Percentiles rank a stretch among this genome's conserved stretches.
phyloP scores from a whole-genome alignment of 2,113 vertebrate species.

The Seriola dumerili region DNA sequence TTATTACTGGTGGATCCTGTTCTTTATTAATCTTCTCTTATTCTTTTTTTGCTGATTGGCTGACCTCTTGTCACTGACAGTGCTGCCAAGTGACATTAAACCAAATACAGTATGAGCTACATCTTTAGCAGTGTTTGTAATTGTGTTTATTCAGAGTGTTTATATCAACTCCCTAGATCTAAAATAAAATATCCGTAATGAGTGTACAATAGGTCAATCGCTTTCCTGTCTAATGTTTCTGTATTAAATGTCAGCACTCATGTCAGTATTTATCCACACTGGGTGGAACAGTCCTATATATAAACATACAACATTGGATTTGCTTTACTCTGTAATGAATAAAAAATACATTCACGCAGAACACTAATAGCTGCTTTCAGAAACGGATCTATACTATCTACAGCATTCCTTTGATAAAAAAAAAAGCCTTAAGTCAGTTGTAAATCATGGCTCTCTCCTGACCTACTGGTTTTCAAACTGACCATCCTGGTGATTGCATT shows the following conservation, averaged over 20 bases:
- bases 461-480: neutral
- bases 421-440: neutral
- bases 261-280: neutral
- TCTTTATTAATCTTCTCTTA: too few relatives aligned
- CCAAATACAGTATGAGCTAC: neutral
- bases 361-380: neutral
- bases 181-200: neutral
- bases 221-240: slow-evolving; percentile 21
- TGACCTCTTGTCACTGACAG: neutral
- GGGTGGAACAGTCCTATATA: neutral
- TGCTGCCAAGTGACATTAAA: neutral
- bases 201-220: neutral
- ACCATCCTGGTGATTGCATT: neutral
- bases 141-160: neutral
- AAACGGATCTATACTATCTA: neutral
- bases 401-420: neutral
- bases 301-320: neutral
- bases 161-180: neutral
- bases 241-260: neutral
- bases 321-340: neutral
- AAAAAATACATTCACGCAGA: neutral
- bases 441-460: neutral
- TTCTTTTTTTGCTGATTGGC: neutral
- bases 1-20: too few relatives aligned
- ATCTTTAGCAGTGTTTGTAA: neutral